Base-by-base conservation (phyloP, 2,888 invertebrate genomes). In the Lasioglossum figueresi region DNA sequence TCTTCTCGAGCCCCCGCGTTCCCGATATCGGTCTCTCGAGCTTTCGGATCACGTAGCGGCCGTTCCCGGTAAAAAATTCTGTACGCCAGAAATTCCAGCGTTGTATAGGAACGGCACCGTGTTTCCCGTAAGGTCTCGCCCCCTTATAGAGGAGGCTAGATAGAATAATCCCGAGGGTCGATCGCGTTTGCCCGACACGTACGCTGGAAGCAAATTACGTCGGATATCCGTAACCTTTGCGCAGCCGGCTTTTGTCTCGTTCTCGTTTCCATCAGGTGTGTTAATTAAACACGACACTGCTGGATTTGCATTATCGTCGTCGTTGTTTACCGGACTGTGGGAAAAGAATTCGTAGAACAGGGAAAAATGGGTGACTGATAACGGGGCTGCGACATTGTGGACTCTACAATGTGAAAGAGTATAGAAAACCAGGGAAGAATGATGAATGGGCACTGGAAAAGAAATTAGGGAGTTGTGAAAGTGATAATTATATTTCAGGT, bases 11-110 rank as follows among this genome's bases (percentile, higher is more conserved):
- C n/a, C 56, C 70, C 45, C 68, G 74, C 77, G 79, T 79, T 83
- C 79, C 79, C 81, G 81, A 80, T 81, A 87, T 87, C 80, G 77
- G 72, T 63, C 77, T 86, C 85, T 86, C 63, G 76, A n/a, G 14
- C 52, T 81, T 87, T 87, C 87, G 81, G 37, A 78, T 89, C 88
- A 87, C 89, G 89, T 82, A 71, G 40, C 12, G 71, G 31, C 16
- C 40, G 72, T 56, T 77, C 72, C 40, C 78, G 74, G 19, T 76
- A n/a, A 52, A 73, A 76, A 56, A 76, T 79, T 59, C 63, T 73
- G 45, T 71, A 56, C 75, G 66, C 56, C 45, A 48, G 14, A 48
- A 59, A 52, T 43, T 66, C 52, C 70, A 52, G 31, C 63, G 5
- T 8, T 66, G 34, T 34, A 66, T 19, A 34, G 66, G 34, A 34